Evolutionary conservation across 2,797 vertebrate species (phyloP).

Genomic region (Anomalospiza imberbis): DNA sequence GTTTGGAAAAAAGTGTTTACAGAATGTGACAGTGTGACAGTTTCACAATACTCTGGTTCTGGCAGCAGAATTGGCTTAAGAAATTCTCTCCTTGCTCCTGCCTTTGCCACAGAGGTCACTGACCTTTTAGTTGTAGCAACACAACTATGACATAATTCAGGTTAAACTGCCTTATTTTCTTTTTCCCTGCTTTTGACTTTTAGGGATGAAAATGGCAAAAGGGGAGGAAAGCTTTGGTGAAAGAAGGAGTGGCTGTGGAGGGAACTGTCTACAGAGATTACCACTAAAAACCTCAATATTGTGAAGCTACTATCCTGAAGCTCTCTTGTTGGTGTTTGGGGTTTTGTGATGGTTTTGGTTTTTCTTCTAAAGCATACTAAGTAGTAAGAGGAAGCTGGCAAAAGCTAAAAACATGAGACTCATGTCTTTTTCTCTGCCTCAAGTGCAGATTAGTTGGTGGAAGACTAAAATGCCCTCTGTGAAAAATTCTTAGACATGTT

Average conservation of each 20-base stretch:
- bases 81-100: conserved; percentile 19
- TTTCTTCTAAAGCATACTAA: background rate
- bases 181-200: background rate
- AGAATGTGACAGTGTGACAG: background rate
- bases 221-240: background rate
- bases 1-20: background rate
- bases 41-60: conserved; percentile 42
- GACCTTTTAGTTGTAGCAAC: background rate
- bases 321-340: background rate
- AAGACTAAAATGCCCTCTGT: background rate
- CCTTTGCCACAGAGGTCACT: background rate
- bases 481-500: background rate
- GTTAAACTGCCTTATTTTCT: background rate
- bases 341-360: rapidly evolving
- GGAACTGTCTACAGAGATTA: background rate
- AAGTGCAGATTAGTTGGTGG: background rate
- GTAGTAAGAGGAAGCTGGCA: background rate
- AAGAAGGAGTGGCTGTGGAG: background rate
- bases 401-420: background rate
- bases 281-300: background rate
- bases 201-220: background rate
- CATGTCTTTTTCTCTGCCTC: background rate
- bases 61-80: conserved; percentile 8
- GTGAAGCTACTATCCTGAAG: background rate
- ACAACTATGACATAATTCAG: conserved; percentile 1